These are phyloP conservation scores for Heliconius hermathena DNA, from an alignment of 1,140 invertebrate species.

Conservation along the genomic window DNA sequence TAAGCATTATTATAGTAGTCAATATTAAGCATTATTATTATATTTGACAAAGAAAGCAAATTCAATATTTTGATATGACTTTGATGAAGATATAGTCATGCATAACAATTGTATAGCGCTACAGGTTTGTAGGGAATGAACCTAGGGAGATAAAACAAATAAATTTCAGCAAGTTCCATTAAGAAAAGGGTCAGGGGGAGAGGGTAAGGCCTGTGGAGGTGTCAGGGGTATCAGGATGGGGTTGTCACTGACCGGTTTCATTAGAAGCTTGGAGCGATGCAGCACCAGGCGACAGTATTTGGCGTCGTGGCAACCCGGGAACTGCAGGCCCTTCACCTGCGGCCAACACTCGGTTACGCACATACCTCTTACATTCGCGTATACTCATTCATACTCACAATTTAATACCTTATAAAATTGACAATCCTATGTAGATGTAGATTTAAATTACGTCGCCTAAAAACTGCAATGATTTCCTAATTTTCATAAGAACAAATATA, in stretches of 20 bases:
- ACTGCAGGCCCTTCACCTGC: slow-evolving; percentile 97
- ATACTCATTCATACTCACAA: slow-evolving; percentile 12
- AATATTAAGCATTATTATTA: not conserved
- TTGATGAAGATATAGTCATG: slow-evolving; percentile 1
- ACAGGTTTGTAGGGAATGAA: slow-evolving; percentile 5
- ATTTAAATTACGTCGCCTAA: not conserved
- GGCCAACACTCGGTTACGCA: slow-evolving; percentile 70
- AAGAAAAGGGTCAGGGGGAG: not conserved
- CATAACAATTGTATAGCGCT: slow-evolving; percentile 22
- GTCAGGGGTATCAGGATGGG: slow-evolving; percentile 31
- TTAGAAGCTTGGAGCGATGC: slow-evolving; percentile 95
- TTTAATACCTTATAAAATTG: not conserved
- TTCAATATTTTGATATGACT: not conserved
- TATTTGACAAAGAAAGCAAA: not conserved
- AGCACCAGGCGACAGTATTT: slow-evolving; percentile 96
- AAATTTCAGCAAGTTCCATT: not conserved
- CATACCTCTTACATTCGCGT: slow-evolving; percentile 44
- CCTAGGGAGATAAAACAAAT: not conserved
- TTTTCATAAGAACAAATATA: slow-evolving; percentile 4
- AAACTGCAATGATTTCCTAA: not conserved
- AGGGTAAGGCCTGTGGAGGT: not conserved
- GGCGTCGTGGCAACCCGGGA: slow-evolving; percentile 96
- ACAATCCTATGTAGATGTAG: slow-evolving; percentile 1
- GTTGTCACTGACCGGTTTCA: slow-evolving; percentile 93
- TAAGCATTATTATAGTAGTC: not conserved